Base-by-base conservation (phyloP, 1,140 invertebrate genomes). In the Asbolus verrucosus region DNA sequence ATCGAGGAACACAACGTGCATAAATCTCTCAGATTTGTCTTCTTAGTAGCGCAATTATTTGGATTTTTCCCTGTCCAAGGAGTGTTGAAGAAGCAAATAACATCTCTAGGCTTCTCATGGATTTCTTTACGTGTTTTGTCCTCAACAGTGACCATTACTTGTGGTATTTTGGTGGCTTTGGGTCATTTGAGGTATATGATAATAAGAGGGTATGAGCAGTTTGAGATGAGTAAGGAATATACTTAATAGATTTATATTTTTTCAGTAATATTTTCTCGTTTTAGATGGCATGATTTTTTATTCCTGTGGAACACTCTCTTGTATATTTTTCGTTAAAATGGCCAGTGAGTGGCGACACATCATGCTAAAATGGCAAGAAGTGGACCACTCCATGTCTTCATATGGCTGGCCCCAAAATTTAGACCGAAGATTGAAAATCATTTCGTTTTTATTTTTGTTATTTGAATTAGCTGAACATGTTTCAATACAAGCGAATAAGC, bases 371-470 rank as follows among this genome's bases (percentile, higher is more conserved):
- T 41, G 33, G 31, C 33, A 63, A 24, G 36, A 41, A 41, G 33
- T 41, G 2, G 61, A 63, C 24, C 3, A 13, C 11, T n/a, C 15
- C 15, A 15, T 63, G 39, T n/a, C 18, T 33, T 21, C 39, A 14
- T 63, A 63, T 21, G 61, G 61, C 1, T 63, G 61, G 61, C 61
- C 61, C 5, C 18, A 41, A 27, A 63, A 63, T 21, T 41, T 63
- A 14, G 16, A 63, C n/a, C 14, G 33, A 3, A 8, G 39, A 24
- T 18, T 63, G 21, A 39, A 38, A 15, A 41, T 63, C 5, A 11
- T 39, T 0, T 63, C 61, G 13, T 11, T 19, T 18, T 21, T 41
- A 21, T 39, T 63, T 38, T 13, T 63, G 5, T 13, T 21, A 6
- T 39, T 63, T 3, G 33, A 63, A 63, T 14, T 27, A 54, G 39